Evolutionary conservation across 2,113 vertebrate genomes (phyloP).

Genomic region (Gymnogyps californianus): DNA sequence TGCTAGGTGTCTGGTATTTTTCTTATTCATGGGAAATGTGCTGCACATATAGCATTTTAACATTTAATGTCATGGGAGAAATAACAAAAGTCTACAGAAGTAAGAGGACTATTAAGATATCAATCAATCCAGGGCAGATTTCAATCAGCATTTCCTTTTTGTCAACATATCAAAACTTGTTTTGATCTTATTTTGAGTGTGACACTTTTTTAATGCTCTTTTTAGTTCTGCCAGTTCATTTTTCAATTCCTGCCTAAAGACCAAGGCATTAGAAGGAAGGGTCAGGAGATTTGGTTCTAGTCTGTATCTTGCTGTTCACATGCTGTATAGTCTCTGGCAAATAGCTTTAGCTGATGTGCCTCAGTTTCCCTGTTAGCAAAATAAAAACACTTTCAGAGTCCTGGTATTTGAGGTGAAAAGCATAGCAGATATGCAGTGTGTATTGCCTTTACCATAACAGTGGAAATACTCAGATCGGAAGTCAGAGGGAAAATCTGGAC

Average conservation of each 20-base stretch:
- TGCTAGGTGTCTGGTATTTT: not conserved
- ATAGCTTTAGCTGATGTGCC: not conserved
- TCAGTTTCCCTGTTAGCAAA: not conserved
- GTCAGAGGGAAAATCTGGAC: not conserved
- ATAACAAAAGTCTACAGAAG: not conserved
- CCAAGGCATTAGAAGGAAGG: not conserved
- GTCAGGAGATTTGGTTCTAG: not conserved
- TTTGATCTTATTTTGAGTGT: not conserved
- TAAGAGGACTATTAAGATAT: not conserved
- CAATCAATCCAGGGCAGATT: not conserved
- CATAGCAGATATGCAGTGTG: not conserved
- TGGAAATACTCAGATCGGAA: not conserved
- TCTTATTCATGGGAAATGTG: not conserved
- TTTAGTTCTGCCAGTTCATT: not conserved
- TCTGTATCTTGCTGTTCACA: not conserved
- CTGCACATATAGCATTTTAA: not conserved
- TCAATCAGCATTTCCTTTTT: not conserved
- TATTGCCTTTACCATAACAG: not conserved
- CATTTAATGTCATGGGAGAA: not conserved
- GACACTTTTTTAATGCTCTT: not conserved
- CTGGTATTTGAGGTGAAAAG: not conserved
- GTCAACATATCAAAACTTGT: not conserved
- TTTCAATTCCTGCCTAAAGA: not conserved
- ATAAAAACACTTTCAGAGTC: not conserved
- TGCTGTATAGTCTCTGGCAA: not conserved